Evolutionary conservation across 2,113 vertebrate species (phyloP).

Genomic region (Bos taurus): ARS-UCD2.0 NC_037335.1:18346501-18347000

Average conservation of each 20-base stretch:
- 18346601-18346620: background rate
- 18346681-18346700: background rate
- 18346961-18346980: background rate
- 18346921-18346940: background rate
- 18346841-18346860: background rate
- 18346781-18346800: background rate
- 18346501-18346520: background rate
- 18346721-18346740: background rate
- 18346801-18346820: background rate
- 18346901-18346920: background rate
- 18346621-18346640: background rate
- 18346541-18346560: background rate
- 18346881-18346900: background rate
- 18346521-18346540: background rate
- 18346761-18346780: background rate
- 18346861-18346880: background rate
- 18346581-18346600: background rate
- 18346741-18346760: background rate
- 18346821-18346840: background rate
- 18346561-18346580: background rate
- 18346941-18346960: background rate
- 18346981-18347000: background rate
- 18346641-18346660: background rate
- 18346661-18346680: background rate
- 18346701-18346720: background rate